Percentiles rank a stretch among this genome's conserved stretches.
Conservation (phyloP, 2,888 invertebrate genomes). For the Tortrix viridana region DNA sequence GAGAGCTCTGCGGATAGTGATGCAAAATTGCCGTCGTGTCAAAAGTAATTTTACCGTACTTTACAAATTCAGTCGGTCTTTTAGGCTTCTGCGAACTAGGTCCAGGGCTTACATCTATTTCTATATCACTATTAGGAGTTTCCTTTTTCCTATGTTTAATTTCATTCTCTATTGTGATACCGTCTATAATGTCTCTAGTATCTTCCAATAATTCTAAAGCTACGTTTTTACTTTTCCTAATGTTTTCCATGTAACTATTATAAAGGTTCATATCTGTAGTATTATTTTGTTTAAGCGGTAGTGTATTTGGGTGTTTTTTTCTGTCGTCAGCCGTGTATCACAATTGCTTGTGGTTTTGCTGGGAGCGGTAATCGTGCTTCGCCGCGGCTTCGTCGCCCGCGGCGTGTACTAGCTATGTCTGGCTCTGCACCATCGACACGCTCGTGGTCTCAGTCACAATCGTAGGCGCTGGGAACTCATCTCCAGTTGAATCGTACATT, state of each 20-base stretch:
- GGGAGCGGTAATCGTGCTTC: slow-evolving; percentile 59
- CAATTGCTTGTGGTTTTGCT: slow-evolving; percentile 70
- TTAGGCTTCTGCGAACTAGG: slow-evolving; percentile 63
- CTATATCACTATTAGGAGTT: slow-evolving; percentile 54
- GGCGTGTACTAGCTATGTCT: slow-evolving; percentile 87
- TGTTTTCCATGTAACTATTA: slow-evolving; percentile 75
- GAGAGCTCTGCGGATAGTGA: slow-evolving; percentile 73
- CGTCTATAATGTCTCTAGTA: slow-evolving; percentile 67
- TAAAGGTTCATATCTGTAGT: slow-evolving; percentile 76
- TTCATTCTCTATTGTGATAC: slow-evolving; percentile 49
- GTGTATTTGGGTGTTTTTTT: slow-evolving; percentile 74
- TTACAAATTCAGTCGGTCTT: slow-evolving; percentile 68
- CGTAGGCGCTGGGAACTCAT: slow-evolving; percentile 85
- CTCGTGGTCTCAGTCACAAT: slow-evolving; percentile 89
- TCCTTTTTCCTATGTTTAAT: slow-evolving; percentile 52
- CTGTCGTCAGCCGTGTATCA: slow-evolving; percentile 77
- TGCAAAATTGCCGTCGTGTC: slow-evolving; percentile 77
- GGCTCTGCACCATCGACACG: slow-evolving; percentile 87
- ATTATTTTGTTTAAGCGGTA: slow-evolving; percentile 76
- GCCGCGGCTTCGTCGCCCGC: slow-evolving; percentile 75
- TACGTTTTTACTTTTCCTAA: slow-evolving; percentile 69
- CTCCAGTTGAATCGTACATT: slow-evolving; percentile 90
- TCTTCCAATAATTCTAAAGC: slow-evolving; percentile 74
- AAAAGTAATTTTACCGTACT: slow-evolving; percentile 77
- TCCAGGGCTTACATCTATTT: slow-evolving; percentile 62